Evolutionary conservation across 1,140 invertebrate species (phyloP).

Genomic region (Leptoteleia sp.): DNA sequence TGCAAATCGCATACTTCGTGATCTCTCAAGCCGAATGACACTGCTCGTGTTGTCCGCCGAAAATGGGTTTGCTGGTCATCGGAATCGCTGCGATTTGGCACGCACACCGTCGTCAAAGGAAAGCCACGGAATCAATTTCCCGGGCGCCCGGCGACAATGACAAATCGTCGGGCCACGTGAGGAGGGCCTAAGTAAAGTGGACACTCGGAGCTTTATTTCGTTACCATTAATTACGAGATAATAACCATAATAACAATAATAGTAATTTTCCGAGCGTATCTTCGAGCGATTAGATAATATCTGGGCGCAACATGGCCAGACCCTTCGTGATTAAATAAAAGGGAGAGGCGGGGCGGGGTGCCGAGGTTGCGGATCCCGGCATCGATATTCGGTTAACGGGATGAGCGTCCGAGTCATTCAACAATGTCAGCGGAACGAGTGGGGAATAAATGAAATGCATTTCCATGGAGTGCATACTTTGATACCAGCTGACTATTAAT

Average conservation of each 20-base stretch:
- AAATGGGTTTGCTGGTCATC: constrained; percentile 57
- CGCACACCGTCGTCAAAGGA: constrained; percentile 52
- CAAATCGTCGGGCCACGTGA: constrained; percentile 59
- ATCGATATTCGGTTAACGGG: constrained; percentile 68
- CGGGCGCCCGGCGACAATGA: constrained; percentile 50
- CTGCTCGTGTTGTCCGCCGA: constrained; percentile 28
- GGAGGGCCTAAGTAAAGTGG: constrained; percentile 48
- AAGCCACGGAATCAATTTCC: constrained; percentile 57
- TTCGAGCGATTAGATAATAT: constrained; percentile 61
- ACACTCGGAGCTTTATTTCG: constrained; percentile 63
- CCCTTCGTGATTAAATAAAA: constrained; percentile 36
- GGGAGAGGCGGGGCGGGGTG: too few relatives aligned
- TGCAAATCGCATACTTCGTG: constrained; percentile 50
- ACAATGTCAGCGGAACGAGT: constrained; percentile 75
- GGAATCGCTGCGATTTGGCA: constrained; percentile 60
- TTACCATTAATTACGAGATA: constrained; percentile 61
- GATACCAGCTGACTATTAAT: constrained; percentile 79
- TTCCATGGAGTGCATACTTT: constrained; percentile 79
- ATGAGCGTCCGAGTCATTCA: constrained; percentile 75
- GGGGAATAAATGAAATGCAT: constrained; percentile 80
- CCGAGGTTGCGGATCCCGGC: constrained; percentile 34
- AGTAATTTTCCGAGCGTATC: constrained; percentile 58
- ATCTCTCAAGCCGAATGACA: constrained; percentile 25
- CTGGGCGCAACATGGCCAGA: constrained; percentile 21
- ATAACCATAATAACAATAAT: constrained; percentile 64